Base-by-base conservation (phyloP, 2,888 invertebrate species). In the Acleris laterana region DNA sequence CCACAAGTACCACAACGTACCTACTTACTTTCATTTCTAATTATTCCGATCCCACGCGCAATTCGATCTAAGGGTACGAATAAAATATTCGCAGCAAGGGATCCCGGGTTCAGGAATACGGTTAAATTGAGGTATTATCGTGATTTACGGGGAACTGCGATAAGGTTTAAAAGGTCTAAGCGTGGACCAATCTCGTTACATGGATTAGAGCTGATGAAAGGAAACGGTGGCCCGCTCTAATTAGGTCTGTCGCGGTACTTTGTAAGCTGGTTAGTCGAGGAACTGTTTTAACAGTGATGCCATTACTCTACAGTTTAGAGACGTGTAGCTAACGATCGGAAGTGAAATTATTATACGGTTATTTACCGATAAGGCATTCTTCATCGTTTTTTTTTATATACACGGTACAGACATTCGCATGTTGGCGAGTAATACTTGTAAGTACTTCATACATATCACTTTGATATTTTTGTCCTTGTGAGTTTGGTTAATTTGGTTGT, bases 101-200 rank as follows among this genome's bases (percentile, higher is more conserved):
- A 32, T 60, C 49, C 50, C 50, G 49, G 46, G 44, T 51, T 51
- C 65, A 61, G 55, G 56, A 60, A 62, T 46, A 46, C 52, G 51
- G 56, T 38, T 62, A 62, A 62, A 66, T 65, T 60, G 52, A 66
- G 66, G 66, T 66, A 66, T 66, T 66, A 66, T 62, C 66, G 61
- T 66, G 66, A 66, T 66, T 66, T 65, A 65, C 44, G 51, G 56
- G 51, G 52, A 52, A 48, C 62, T 66, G 51, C 20, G 60, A 46
- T 46, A 62, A 28, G 52, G 62, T 52, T 52, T 62, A 57, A 62
- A 62, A 62, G 66, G 61, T 62, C 50, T 59, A 48, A 25, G 53
- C 55, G 42, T 46, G 11, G 55, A 19, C 58, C 49, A 58, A 56
- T 61, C 46, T 62, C 48, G 66, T 66, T 62, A 62, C 25, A 38